Conservation (phyloP, 1,140 invertebrate genomes). For the Choristoneura fumiferana region DNA sequence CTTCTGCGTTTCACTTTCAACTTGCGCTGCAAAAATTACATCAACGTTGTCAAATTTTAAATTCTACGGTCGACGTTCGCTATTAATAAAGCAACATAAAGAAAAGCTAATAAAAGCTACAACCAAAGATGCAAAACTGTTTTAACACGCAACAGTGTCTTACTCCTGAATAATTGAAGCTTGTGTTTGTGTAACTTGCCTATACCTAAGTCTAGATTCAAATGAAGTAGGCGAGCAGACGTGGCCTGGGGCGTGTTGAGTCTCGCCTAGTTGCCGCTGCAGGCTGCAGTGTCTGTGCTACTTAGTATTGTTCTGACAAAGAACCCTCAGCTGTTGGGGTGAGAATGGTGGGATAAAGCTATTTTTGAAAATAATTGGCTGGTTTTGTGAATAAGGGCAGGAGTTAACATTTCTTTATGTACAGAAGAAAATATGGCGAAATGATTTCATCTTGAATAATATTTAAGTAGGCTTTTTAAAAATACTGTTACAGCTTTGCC, state of each 20-base stretch:
- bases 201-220: slow-evolving; percentile 19
- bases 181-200: slow-evolving; percentile 3
- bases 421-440: too few relatives aligned
- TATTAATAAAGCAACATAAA: too few relatives aligned
- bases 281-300: slow-evolving; percentile 1
- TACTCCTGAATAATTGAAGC: not conserved
- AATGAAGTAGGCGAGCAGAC: slow-evolving; percentile 30
- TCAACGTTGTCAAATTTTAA: too few relatives aligned
- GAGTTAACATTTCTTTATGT: too few relatives aligned
- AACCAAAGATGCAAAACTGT: slow-evolving; percentile 6
- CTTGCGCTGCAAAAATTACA: too few relatives aligned
- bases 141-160: slow-evolving; percentile 13
- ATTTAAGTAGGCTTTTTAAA: too few relatives aligned
- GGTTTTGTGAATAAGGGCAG: too few relatives aligned
- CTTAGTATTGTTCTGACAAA: slow-evolving; percentile 18
- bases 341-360: not conserved
- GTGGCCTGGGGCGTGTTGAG: slow-evolving; percentile 21
- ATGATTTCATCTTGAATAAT: too few relatives aligned
- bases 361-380: slow-evolving; percentile 16
- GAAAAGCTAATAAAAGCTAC: too few relatives aligned
- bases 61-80: too few relatives aligned
- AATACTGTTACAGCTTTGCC: too few relatives aligned
- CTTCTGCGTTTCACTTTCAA: too few relatives aligned
- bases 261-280: slow-evolving; percentile 13
- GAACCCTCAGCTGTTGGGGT: slow-evolving; percentile 8